phyloP scores from a whole-genome alignment of 1,140 invertebrate genomes.

The Saccostrea glomerata region DNA sequence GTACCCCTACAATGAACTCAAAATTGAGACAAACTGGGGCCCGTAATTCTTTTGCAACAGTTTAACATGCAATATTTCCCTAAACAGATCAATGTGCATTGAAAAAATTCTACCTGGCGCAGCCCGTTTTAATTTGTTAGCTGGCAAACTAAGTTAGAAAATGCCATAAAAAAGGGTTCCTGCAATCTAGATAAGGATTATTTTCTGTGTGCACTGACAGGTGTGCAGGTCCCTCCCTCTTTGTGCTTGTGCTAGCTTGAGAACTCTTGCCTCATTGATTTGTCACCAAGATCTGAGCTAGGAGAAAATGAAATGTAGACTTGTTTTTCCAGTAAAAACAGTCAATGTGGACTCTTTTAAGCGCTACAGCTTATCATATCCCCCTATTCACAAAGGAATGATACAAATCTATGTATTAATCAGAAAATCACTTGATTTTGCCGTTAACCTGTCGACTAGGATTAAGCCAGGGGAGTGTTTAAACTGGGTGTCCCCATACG shows the following conservation, averaged over 20 bases:
- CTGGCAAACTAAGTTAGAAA: not conserved
- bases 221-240: not conserved
- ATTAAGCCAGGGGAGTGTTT: not conserved
- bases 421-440: conserved; percentile 27
- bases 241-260: not conserved
- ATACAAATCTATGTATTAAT: conserved; percentile 10
- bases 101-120: conserved; percentile 22
- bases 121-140: conserved; percentile 6
- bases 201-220: conserved; percentile 17
- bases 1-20: not conserved
- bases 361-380: conserved; percentile 15
- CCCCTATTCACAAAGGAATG: conserved; percentile 15
- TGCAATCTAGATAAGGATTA: conserved; percentile 22
- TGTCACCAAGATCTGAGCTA: not conserved
- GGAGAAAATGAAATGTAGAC: conserved; percentile 14
- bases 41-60: not conserved
- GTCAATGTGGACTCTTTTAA: not conserved
- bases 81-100: conserved; percentile 23
- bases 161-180: conserved; percentile 11
- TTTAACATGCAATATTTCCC: conserved; percentile 17
- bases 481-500: not conserved
- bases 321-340: not conserved
- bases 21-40: not conserved
- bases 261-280: conserved; percentile 11
- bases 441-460: conserved; percentile 10